phyloP scores from a whole-genome alignment of 1,140 invertebrate genomes.

The Phenacoccus solenopsis region DNA sequence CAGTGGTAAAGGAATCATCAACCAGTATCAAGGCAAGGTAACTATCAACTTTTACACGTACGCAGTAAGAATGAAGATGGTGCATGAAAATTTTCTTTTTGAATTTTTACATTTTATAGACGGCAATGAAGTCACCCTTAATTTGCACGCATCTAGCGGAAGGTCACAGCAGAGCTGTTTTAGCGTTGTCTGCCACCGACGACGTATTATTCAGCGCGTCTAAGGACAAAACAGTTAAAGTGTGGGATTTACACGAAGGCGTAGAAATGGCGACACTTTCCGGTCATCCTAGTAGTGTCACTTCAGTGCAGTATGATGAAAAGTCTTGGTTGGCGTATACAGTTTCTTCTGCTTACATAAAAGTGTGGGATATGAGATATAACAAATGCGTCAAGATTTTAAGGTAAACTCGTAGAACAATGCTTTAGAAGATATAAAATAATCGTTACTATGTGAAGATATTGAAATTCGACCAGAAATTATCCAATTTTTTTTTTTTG shows the following conservation, averaged over 20 bases:
- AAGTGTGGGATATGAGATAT: conserved; percentile 65
- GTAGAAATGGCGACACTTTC: conserved; percentile 50
- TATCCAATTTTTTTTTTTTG: conserved; percentile 19
- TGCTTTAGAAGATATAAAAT: neutral
- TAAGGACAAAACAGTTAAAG: conserved; percentile 76
- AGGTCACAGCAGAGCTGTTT: conserved; percentile 70
- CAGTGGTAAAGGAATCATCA: conserved; percentile 48
- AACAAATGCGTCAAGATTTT: conserved; percentile 57
- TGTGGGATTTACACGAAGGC: conserved; percentile 70
- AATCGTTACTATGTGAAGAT: neutral
- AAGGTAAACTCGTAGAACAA: conserved; percentile 34
- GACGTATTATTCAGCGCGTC: conserved; percentile 62
- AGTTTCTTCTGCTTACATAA: conserved; percentile 68
- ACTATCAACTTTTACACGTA: conserved; percentile 16
- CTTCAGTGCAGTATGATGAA: conserved; percentile 54
- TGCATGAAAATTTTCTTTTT: neutral
- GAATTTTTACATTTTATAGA: conserved; percentile 30
- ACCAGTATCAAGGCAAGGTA: conserved; percentile 50
- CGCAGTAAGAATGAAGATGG: no score
- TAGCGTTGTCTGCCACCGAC: conserved; percentile 59
- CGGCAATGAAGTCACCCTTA: conserved; percentile 44
- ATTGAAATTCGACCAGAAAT: neutral
- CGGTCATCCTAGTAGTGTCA: conserved; percentile 67
- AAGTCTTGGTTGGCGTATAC: conserved; percentile 53
- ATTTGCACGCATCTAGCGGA: conserved; percentile 66